Base-by-base conservation (phyloP, 1,140 invertebrate genomes). In the Drosophila chauvacae region DNA sequence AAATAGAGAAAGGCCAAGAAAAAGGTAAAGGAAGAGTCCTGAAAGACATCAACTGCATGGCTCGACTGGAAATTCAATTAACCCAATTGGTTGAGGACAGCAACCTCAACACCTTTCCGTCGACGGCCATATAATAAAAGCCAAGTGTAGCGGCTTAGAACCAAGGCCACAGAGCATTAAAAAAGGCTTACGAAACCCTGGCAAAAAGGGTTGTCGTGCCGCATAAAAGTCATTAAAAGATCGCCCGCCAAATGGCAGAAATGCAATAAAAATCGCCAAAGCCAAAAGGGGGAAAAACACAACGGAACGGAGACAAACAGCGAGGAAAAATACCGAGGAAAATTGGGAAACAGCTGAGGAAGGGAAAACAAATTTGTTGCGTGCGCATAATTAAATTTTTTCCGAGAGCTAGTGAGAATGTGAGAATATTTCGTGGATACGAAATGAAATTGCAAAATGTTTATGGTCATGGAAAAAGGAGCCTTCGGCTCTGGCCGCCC, bases 371-470 rank as follows among this genome's bases (percentile, higher is more conserved):
- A 87, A 76, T 79, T 76, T 77, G 75, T 77, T 80, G 74, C 81
- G 64, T 69, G 62, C 68, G 84, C 77, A 87, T 87, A 87, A 87
- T 87, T 87, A 87, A 77, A 87, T 88, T 87, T 87, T 23, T 35
- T 41, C 16, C 48, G 39, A 66, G 51, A 59, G 44, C 45, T 42
- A 53, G 65, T 39, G 70, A 58, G 71, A 77, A 79, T 77, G 77
- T 58, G 72, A 72, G 62, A 74, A 75, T 80, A 87, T 57, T 84
- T 85, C 62, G 77, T 69, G 70, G 68, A 80, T 73, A 58, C 63
- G 48, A 63, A 80, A 71, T 80, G 48, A 73, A 88, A 87, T 83
- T 71, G 76, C 68, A 76, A 82, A 86, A 66, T 77, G 76, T 80
- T 82, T 82, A 73, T 76, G 76, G 65, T 60, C 37, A 47, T 45